Evolutionary conservation across 1,140 invertebrate genomes (phyloP).

Genomic region (Conus ventricosus): DNA sequence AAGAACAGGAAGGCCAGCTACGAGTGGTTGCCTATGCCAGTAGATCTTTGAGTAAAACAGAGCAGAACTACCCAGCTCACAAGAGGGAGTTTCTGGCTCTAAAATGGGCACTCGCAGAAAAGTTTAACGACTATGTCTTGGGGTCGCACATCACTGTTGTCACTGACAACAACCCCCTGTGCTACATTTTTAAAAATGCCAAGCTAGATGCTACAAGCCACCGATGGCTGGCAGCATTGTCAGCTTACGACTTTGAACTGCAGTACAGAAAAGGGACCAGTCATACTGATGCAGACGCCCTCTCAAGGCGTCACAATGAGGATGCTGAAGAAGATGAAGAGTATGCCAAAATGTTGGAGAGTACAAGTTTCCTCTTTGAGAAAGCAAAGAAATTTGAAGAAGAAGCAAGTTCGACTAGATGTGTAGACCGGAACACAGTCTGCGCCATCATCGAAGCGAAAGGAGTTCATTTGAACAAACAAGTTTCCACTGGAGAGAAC

Average conservation of each 20-base stretch:
- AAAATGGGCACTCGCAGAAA: constrained; percentile 31
- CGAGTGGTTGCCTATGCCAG: not conserved
- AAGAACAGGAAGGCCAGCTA: not conserved
- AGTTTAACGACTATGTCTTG: constrained; percentile 44
- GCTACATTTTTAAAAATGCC: constrained; percentile 43
- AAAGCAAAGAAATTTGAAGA: not conserved
- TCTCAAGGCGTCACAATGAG: constrained; percentile 34
- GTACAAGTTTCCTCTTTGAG: not conserved
- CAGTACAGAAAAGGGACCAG: constrained; percentile 32
- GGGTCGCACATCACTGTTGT: constrained; percentile 31
- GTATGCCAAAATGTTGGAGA: no score
- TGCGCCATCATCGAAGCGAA: not conserved
- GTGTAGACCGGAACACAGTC: not conserved
- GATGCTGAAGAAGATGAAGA: not conserved
- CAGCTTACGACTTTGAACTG: constrained; percentile 39
- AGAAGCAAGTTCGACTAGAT: not conserved
- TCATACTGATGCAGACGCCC: constrained; percentile 45
- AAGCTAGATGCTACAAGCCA: constrained; percentile 50
- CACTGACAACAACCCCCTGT: constrained; percentile 53
- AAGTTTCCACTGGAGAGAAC: not conserved
- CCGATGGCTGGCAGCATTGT: constrained; percentile 41
- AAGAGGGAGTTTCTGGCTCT: no score
- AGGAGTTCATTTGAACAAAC: not conserved
- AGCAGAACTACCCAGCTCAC: not conserved
- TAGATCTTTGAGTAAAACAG: not conserved